These are phyloP conservation scores for Pampusana beccarii DNA, from an alignment of 2,113 vertebrate genomes.

Conservation along the genomic window DNA sequence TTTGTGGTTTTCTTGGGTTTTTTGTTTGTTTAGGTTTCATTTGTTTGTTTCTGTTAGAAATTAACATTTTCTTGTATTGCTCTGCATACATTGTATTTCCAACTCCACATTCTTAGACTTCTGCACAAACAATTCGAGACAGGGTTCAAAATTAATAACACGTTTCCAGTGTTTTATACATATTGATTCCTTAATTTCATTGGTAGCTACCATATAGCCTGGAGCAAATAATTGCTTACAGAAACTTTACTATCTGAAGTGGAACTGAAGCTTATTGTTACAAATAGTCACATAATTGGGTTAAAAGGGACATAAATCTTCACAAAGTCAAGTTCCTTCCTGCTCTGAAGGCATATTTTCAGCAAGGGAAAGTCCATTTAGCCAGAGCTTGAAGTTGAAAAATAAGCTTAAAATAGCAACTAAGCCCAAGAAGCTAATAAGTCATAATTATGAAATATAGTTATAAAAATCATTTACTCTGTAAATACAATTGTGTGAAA, in stretches of 20 bases:
- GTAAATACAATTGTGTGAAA: neutral
- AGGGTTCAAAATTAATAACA: neutral
- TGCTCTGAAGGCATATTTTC: slow-evolving; percentile 22
- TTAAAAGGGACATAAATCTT: slow-evolving; percentile 58
- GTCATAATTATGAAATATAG: no score
- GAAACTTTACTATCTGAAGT: slow-evolving; percentile 14
- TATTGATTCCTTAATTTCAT: neutral
- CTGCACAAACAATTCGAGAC: neutral
- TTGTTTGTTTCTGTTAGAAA: neutral
- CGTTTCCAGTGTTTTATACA: neutral
- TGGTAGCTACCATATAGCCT: neutral
- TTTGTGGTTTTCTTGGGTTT: no score
- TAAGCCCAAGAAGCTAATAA: neutral
- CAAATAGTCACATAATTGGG: slow-evolving; percentile 32
- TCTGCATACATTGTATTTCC: neutral
- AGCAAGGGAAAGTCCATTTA: neutral
- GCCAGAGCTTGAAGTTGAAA: neutral
- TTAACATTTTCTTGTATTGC: neutral
- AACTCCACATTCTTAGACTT: neutral
- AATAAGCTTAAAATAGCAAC: neutral
- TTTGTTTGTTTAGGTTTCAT: no score
- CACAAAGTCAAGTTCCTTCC: slow-evolving; percentile 60
- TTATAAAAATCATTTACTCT: neutral
- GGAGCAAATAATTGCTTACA: neutral
- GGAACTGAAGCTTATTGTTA: slow-evolving; percentile 58